Conservation (phyloP, 2,113 vertebrate genomes). For the Pollachius pollachius region DNA sequence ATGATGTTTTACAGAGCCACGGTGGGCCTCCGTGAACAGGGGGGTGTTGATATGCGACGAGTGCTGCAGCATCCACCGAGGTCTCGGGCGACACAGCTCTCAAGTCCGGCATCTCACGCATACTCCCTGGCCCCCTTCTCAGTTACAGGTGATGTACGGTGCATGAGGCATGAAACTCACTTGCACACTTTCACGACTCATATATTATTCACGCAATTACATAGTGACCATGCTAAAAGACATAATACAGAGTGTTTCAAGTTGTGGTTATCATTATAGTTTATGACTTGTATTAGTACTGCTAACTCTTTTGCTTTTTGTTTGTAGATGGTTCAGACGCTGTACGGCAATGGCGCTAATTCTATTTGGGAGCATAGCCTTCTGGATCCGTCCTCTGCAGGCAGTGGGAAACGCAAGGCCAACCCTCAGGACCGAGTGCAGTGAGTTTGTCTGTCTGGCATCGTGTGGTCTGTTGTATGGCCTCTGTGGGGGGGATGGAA, state of each 20-base stretch:
- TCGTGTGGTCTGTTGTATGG: not conserved
- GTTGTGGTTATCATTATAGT: no score
- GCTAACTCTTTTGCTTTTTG: not conserved
- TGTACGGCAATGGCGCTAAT: conserved; percentile 95
- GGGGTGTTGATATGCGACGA: conserved; percentile 95
- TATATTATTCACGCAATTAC: no score
- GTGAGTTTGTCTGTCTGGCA: conserved; percentile 75
- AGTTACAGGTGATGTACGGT: conserved; percentile 84
- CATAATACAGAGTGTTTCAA: no score
- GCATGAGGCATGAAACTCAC: not conserved
- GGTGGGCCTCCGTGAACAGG: conserved; percentile 95
- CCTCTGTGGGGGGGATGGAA: not conserved
- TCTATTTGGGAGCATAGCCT: conserved; percentile 98
- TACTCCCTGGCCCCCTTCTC: conserved; percentile 86
- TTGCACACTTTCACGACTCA: no score
- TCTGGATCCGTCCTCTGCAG: conserved; percentile 92
- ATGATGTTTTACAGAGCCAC: conserved; percentile 77
- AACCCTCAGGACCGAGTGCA: conserved; percentile 96
- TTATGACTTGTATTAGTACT: no score
- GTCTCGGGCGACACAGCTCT: conserved; percentile 94
- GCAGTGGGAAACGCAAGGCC: conserved; percentile 93
- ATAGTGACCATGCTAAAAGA: no score
- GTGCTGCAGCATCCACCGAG: conserved; percentile 96
- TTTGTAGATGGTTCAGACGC: conserved; percentile 92
- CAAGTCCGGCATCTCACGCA: conserved; percentile 96